These are phyloP conservation scores for Pipistrellus kuhlii DNA, from an alignment of 2,797 vertebrate genomes.

Conservation along the genomic window DNA sequence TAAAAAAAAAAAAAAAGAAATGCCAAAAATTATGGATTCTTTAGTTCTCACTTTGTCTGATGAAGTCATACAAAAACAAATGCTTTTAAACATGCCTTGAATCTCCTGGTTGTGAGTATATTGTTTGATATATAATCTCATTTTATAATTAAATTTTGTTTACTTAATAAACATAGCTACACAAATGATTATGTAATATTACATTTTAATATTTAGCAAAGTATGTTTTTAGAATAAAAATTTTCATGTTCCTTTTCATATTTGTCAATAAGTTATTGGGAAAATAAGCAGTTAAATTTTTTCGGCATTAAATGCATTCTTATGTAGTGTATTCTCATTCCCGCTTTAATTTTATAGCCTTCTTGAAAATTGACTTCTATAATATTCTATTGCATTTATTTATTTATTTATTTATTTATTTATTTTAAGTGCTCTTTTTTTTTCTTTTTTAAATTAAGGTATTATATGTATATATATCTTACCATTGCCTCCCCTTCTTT, in stretches of 20 bases:
- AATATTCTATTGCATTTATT: conserved; percentile 44
- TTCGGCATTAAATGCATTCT: neutral
- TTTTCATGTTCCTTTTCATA: conserved; percentile 16
- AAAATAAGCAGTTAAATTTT: conserved; percentile 59
- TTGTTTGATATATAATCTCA: neutral
- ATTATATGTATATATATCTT: too few relatives aligned
- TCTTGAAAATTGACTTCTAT: conserved; percentile 1
- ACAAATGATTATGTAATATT: conserved; percentile 11
- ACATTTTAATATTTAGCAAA: conserved; percentile 36
- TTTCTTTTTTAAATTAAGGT: too few relatives aligned
- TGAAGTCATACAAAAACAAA: conserved; percentile 24
- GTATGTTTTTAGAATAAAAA: conserved; percentile 64
- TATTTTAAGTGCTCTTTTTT: too few relatives aligned
- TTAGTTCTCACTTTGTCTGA: conserved; percentile 21
- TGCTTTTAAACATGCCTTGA: conserved; percentile 19
- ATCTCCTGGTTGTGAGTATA: neutral
- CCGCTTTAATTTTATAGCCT: neutral
- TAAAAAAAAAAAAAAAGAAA: too few relatives aligned
- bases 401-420: too few relatives aligned
- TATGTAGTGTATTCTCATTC: neutral
- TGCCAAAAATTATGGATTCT: neutral
- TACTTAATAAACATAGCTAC: conserved; percentile 17
- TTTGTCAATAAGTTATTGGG: neutral
- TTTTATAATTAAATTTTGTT: conserved; percentile 37
- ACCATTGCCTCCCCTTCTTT: neutral